These are phyloP conservation scores for Blastobasis lacticolella DNA, from an alignment of 2,888 invertebrate species.

Conservation along the genomic window DNA sequence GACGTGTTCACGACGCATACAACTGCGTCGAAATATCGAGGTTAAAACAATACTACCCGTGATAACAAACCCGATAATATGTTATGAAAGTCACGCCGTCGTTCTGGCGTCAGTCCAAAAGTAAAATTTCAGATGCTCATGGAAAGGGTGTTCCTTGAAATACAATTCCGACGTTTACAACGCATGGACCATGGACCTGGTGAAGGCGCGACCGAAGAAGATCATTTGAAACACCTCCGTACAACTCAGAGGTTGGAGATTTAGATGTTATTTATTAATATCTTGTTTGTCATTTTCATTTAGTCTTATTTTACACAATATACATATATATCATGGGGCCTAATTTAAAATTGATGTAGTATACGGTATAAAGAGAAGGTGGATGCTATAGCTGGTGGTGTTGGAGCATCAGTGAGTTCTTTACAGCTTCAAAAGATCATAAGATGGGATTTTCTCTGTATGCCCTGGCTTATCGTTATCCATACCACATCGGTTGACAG, in stretches of 20 bases:
- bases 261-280: not conserved
- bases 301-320: not conserved
- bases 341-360: not conserved
- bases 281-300: not conserved
- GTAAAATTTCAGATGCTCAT: slow-evolving; percentile 29
- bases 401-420: too few species aligned
- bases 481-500: too few species aligned
- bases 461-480: too few species aligned
- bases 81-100: not conserved
- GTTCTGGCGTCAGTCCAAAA: not conserved
- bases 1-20: too few species aligned
- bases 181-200: slow-evolving; percentile 19
- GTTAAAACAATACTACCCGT: too few species aligned
- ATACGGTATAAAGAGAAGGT: not conserved
- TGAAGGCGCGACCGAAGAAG: slow-evolving; percentile 20
- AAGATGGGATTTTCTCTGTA: too few species aligned
- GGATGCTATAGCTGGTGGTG: not conserved
- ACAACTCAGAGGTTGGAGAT: slow-evolving; percentile 36
- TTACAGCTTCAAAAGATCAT: too few species aligned
- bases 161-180: slow-evolving; percentile 26
- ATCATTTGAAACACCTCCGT: slow-evolving; percentile 24
- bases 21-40: too few species aligned
- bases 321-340: not conserved
- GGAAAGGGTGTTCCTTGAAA: slow-evolving; percentile 34
- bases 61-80: too few species aligned